These are phyloP conservation scores for Clytia hemisphaerica DNA, from an alignment of 30 jellyfish, hydroid and myxozoan species.

Conservation along the genomic window DNA sequence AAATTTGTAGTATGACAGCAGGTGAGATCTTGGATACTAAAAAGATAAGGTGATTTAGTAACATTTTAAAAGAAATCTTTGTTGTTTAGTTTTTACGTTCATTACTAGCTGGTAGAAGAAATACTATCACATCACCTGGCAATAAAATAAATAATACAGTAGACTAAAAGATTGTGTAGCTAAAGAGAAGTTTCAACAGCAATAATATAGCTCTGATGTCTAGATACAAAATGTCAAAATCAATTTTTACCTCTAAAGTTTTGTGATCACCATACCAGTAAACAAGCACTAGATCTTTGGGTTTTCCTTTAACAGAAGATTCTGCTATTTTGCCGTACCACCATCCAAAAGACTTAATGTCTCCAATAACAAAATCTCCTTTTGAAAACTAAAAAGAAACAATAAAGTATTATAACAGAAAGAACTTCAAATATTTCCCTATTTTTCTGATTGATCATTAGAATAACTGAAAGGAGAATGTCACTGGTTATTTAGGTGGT, in stretches of 20 bases:
- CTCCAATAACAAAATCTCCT: constrained; percentile 69
- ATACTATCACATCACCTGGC: no score
- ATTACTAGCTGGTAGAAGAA: no score
- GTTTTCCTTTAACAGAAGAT: constrained; percentile 32
- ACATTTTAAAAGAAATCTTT: no score
- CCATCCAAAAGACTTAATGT: constrained; percentile 75
- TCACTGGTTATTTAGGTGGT: no score
- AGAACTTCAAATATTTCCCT: no score
- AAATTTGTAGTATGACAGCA: background rate
- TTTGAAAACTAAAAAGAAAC: no score
- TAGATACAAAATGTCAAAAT: background rate
- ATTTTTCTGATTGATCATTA: no score
- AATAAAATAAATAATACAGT: background rate
- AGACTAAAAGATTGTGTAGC: background rate
- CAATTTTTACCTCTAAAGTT: constrained; percentile 54
- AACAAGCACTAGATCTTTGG: constrained; percentile 42
- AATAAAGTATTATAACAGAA: no score
- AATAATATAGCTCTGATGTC: background rate
- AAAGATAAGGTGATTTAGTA: no score
- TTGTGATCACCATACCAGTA: constrained; percentile 88
- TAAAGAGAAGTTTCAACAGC: background rate
- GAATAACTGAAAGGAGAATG: no score
- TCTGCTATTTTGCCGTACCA: constrained; percentile 77
- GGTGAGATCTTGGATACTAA: background rate
- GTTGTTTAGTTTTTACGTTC: no score